A percentile compares a stretch with the other conserved stretches of the same genome.
Conservation (phyloP, 1,140 invertebrate genomes). For the Zophobas morio region DNA sequence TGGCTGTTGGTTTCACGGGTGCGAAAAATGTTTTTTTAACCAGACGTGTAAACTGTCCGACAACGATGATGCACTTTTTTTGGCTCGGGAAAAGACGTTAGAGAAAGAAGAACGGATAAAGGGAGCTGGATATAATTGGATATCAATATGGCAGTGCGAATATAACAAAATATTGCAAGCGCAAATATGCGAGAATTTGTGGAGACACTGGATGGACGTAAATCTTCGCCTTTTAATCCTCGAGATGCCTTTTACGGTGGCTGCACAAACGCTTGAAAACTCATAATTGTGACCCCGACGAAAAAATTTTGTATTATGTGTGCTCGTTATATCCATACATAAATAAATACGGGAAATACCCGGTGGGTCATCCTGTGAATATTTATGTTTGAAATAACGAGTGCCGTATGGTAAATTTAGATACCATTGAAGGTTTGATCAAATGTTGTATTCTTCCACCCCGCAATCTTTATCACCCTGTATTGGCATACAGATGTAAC, state of each 20-base stretch:
- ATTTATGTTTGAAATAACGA: constrained; percentile 40
- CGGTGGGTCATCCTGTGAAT: constrained; percentile 62
- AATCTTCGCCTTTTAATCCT: neutral
- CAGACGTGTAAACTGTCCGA: neutral
- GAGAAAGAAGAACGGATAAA: constrained; percentile 4
- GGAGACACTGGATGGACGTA: too few species aligned
- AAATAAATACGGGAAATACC: constrained; percentile 61
- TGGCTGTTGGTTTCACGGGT: constrained; percentile 15
- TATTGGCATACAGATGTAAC: constrained; percentile 58
- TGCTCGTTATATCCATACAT: constrained; percentile 63
- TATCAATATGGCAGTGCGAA: constrained; percentile 13
- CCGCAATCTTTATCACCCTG: constrained; percentile 61
- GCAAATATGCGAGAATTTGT: neutral
- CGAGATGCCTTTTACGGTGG: constrained; percentile 42
- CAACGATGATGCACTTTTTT: neutral
- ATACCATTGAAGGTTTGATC: constrained; percentile 56
- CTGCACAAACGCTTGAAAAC: constrained; percentile 35
- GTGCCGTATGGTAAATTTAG: constrained; percentile 13
- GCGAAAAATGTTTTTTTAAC: constrained; percentile 33
- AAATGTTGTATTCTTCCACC: constrained; percentile 64
- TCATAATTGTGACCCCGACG: constrained; percentile 44
- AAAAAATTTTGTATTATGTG: constrained; percentile 64
- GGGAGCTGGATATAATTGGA: constrained; percentile 3
- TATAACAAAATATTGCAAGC: neutral
- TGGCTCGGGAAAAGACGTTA: neutral